Base-by-base conservation (phyloP, 1,140 invertebrate genomes). In the Heliconius eleuchia region DNA sequence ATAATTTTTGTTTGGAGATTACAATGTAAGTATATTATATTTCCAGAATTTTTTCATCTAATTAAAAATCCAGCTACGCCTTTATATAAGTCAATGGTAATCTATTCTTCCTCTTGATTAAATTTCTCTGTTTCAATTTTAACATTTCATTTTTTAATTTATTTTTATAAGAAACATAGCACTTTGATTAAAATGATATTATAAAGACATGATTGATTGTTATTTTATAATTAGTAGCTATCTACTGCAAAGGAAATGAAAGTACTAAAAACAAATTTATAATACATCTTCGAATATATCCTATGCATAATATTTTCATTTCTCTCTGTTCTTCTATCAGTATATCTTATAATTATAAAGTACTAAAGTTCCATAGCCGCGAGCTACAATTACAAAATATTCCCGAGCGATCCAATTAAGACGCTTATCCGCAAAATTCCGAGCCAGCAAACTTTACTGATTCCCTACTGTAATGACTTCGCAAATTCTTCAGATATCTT, bases 391-490 rank as follows among this genome's bases (percentile, higher is more conserved):
- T 91, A 92, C 90, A 88, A 91, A 94, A 92, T 93, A 91, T 94
- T 88, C 91, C 84, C 87, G 82, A 84, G 87, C 85, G 88, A 87
- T 94, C 90, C 88, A 94, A 94, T 94, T 94, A 94, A 94, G 92
- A 89, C 90, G 87, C 87, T 92, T 91, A 90, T 91, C 90, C 92
- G 85, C 92, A 93, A 92, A 91, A 93, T 92, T 92, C 91, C 89
- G 73, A 81, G 82, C 77, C 71, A 79, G 87, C 83, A 86, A 92
- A 92, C 83, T 92, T 94, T 86, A 82, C 78, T 87, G 85, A 90
- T 87, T 88, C 85, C 73, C 80, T 80, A 80, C 86, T 19, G 74
- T 90, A 90, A 90, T 91, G 86, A 86, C 86, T 86, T 86, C 78
- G 79, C 82, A 82, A 88, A 93, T 93, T 91, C 91, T 87, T 88